These are phyloP conservation scores for Sisor rabdophorus DNA, from an alignment of 2,113 vertebrate genomes.

Conservation along the genomic window DNA sequence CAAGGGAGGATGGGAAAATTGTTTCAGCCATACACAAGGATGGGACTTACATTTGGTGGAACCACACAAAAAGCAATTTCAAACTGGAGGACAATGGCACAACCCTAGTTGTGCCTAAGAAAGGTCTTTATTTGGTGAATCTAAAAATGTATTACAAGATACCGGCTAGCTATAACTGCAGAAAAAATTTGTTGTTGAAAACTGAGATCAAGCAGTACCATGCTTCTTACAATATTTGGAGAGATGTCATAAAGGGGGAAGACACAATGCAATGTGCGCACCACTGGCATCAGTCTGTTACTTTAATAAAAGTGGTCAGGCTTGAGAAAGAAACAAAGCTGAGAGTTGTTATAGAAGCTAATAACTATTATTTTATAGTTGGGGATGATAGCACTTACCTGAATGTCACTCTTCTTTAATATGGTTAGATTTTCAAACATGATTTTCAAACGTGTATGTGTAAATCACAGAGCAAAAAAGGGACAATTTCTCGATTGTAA, in stretches of 20 bases:
- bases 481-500: neutral
- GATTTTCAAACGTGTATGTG: neutral
- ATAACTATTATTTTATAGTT: neutral
- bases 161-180: neutral
- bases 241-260: neutral
- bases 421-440: neutral
- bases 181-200: neutral
- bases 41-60: neutral
- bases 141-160: neutral
- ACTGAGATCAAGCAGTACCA: neutral
- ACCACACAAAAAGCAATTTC: neutral
- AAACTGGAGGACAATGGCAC: neutral
- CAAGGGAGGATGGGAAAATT: too few species aligned
- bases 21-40: neutral
- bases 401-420: constrained; percentile 12
- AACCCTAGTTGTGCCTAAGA: neutral
- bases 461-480: neutral
- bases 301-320: neutral
- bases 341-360: neutral
- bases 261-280: constrained; percentile 16
- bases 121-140: constrained; percentile 20
- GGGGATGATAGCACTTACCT: neutral
- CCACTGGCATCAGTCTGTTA: neutral
- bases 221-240: neutral
- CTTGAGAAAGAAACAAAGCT: neutral